Evolutionary conservation across 2,113 vertebrate species (phyloP).

Genomic region (Myotis yumanensis): DNA sequence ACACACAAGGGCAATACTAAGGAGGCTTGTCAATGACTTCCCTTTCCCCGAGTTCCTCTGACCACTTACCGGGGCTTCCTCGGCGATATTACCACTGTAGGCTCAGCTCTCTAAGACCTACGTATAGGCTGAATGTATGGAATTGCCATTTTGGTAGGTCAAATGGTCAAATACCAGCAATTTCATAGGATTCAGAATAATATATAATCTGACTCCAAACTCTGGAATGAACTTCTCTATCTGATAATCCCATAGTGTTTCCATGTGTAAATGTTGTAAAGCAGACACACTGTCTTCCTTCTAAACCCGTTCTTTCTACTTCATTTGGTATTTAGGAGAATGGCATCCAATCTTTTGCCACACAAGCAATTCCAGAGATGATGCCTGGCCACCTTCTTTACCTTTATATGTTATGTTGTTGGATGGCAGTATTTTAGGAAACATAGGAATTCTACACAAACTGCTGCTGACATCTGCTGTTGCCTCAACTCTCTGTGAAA

Average conservation of each 20-base stretch:
- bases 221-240: background rate
- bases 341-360: background rate
- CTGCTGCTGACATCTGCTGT: background rate
- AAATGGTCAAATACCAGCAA: background rate
- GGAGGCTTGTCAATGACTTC: background rate
- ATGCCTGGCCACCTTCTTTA: background rate
- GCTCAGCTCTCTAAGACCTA: background rate
- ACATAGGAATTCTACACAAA: background rate
- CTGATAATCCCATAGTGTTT: background rate
- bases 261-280: background rate
- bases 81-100: background rate
- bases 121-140: background rate
- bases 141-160: background rate
- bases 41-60: background rate
- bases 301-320: background rate
- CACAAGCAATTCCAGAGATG: background rate
- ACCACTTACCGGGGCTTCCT: background rate
- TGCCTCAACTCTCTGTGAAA: background rate
- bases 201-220: background rate
- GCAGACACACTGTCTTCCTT: background rate
- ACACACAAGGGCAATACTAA: fast-evolving
- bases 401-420: background rate
- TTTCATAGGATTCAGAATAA: background rate
- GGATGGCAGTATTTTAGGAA: background rate
- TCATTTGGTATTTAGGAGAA: background rate